Conservation (phyloP, 2,797 vertebrate species). For the Lithobates sylvaticus region DNA sequence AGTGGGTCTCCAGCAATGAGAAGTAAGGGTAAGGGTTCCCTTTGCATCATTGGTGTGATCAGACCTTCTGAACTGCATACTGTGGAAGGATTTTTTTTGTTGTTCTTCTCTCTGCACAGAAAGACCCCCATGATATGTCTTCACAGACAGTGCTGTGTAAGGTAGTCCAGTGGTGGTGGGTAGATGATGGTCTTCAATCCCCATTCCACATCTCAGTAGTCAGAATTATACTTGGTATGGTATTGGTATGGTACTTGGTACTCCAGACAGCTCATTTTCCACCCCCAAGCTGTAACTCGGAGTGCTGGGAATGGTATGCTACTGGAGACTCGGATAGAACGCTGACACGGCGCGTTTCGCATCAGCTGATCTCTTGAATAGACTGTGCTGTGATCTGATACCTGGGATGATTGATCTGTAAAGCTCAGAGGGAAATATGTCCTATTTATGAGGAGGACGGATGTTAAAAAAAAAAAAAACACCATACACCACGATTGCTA, state of each 20-base stretch:
- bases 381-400: slow-evolving; percentile 22
- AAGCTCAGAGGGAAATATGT: not conserved
- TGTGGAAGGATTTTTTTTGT: no score
- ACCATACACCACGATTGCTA: no score
- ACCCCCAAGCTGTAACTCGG: slow-evolving; percentile 4
- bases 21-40: no score
- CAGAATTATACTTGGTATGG: not conserved
- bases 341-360: slow-evolving; percentile 24
- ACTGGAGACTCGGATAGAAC: not conserved
- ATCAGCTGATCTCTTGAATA: slow-evolving; percentile 23
- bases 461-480: not conserved
- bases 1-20: no score
- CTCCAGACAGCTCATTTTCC: slow-evolving; percentile 37
- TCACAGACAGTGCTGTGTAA: no score
- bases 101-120: no score
- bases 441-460: not conserved
- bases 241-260: not conserved
- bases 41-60: no score
- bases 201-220: slow-evolving; percentile 9
- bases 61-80: no score
- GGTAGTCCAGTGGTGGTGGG: no score
- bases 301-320: slow-evolving; percentile 13
- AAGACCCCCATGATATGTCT: no score
- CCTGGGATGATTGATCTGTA: slow-evolving; percentile 28
- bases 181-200: not conserved